phyloP scores from a whole-genome alignment of 2,888 invertebrate species.

The Ischnura elegans region DNA sequence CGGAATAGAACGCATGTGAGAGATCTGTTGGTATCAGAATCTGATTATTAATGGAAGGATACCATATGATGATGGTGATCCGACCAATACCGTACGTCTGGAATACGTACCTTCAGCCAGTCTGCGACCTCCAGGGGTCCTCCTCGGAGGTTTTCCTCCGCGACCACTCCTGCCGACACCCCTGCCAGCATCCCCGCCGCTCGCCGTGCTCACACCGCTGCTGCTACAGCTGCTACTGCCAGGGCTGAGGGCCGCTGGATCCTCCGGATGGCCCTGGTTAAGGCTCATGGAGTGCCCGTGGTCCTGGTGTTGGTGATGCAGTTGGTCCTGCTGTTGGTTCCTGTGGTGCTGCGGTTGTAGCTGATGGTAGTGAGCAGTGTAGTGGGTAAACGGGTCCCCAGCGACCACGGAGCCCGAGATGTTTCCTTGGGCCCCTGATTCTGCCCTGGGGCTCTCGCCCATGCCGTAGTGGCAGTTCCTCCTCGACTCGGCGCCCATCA shows the following conservation, averaged over 20 bases:
- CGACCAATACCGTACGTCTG: too few relatives aligned
- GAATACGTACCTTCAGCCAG: not conserved
- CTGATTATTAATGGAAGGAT: too few relatives aligned
- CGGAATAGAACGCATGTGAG: too few relatives aligned
- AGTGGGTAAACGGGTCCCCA: slow-evolving; percentile 75
- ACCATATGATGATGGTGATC: too few relatives aligned
- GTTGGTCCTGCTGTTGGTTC: slow-evolving; percentile 71
- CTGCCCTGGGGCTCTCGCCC: not conserved
- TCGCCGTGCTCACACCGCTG: slow-evolving; percentile 74
- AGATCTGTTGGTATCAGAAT: too few relatives aligned
- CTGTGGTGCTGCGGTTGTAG: slow-evolving; percentile 74
- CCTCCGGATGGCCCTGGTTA: slow-evolving; percentile 73
- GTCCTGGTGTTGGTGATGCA: slow-evolving; percentile 70
- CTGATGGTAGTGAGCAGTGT: slow-evolving; percentile 75
- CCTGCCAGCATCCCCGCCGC: slow-evolving; percentile 73
- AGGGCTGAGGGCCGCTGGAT: slow-evolving; percentile 70
- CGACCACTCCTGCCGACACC: slow-evolving; percentile 74
- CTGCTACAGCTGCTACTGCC: slow-evolving; percentile 73
- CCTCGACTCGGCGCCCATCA: slow-evolving; percentile 40
- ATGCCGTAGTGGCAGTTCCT: slow-evolving; percentile 14
- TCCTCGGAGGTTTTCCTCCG: not conserved
- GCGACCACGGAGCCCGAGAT: slow-evolving; percentile 77
- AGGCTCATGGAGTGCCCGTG: slow-evolving; percentile 28
- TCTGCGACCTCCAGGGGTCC: not conserved
- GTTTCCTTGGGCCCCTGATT: slow-evolving; percentile 72